Base-by-base conservation (phyloP, 2,113 vertebrate genomes). In the Tetrax tetrax region DNA sequence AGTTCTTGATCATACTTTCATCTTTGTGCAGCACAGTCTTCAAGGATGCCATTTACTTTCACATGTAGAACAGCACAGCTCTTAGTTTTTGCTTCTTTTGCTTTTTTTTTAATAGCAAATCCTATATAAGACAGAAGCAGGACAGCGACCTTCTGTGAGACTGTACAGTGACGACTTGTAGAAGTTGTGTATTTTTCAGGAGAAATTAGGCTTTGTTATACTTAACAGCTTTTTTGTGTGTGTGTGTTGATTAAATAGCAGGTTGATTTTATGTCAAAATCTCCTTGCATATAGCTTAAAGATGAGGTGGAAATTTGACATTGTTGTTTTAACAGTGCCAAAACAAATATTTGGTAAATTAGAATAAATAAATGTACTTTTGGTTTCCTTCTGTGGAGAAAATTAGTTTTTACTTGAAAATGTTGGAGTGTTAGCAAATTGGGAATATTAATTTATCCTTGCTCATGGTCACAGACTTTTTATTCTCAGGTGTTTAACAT, bases 341-440 rank as follows among this genome's bases (percentile, higher is more conserved):
- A 43, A 87, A 91, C 66, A 77, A 87, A 80, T 33, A 28, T 51
- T 56, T 96, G 64, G 22, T 91, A 91, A 83, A 93, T 95, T 77
- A 86, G 50, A 61, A 88, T 37, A 92, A 93, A 79, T 61, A 95
- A 80, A 90, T 54, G 54, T 76, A 72, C 79, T 83, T 56, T 53
- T 85, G 65, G 57, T 64, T 92, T 88, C 31, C 45, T 77, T 92
- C 78, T 93, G 2, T 56, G 27, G 71, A 75, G 85, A 80, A 95
- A 94, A 96, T 92, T 65, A 82, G 48, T 82, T 93, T 93, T 79
- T 79, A 80, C 66, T 95, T 90, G 63, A 65, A 85, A 90, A 83
- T 57, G 21, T 64, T 94, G 45, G 71, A 92, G 85, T 66, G 64
- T 59, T 83, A 37, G 82, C 59, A 94, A 85, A 76, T 31, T 61